Evolutionary conservation across 2,888 invertebrate species (phyloP), one percentile per base, ranked within the genome.

Genomic region (Neria commutata): DNA sequence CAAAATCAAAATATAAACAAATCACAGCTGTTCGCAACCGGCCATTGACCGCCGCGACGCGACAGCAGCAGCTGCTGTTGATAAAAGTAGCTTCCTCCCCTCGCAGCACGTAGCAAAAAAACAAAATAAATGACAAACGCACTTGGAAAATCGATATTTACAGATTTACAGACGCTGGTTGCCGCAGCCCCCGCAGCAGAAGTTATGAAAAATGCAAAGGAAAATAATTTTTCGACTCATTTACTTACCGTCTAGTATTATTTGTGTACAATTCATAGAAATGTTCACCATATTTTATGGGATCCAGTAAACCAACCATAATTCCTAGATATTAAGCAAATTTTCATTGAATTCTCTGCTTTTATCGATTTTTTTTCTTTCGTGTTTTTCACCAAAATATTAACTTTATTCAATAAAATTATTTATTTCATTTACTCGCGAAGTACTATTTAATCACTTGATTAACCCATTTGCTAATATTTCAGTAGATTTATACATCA

Each of bases 241-340:
- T 56, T 58, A 61, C 54, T 65, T 74, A 80, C 75, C 76, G 79
- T 66, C 80, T 78, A 17, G 75, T 73, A 67, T 75, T 78, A 67
- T 74, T 77, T 8, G 81, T 80, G 59, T 80, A 82, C 52, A 82
- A 68, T 67, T 82, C 81, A 63, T 82, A 81, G 66, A 82, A 82
- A 70, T 82, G 72, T 72, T 79, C 82, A 52, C 82, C 82, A 73
- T 82, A 82, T 73, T 81, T 80, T 33, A 76, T 65, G 26, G 82
- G 81, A 74, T 81, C 79, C 52, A 81, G 70, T 60, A 81, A 68
- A 40, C 81, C 80, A 67, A 82, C 79, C 79, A 79, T 79, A 67
- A 63, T 52, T 42, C 56, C 51, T 48, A 34, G 17, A 37, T 25
- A 42, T 19, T 42, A 42, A 42, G 5, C 42, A 19, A 19, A 5